Percentiles rank a stretch among this genome's conserved stretches.
These are phyloP conservation scores for Nymphalis c-album DNA, from an alignment of 2,888 invertebrate genomes.

Conservation along the genomic window DNA sequence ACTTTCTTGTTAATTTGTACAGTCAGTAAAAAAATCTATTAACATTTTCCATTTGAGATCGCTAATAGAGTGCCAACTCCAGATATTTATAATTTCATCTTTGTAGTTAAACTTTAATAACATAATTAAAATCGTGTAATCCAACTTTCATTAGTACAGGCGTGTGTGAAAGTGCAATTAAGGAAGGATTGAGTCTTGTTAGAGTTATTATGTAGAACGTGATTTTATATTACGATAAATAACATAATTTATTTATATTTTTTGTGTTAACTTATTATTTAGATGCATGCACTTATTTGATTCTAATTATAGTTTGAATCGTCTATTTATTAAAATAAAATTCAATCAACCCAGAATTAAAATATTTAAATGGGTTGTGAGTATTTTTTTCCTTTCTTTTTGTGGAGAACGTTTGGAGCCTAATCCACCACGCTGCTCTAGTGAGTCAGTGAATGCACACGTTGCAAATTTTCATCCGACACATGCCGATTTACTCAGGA, in stretches of 20 bases:
- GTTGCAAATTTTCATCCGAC: too few species aligned
- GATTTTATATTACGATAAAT: conserved; percentile 50
- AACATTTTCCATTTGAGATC: neutral
- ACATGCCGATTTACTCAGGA: too few species aligned
- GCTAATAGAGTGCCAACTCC: conserved; percentile 8
- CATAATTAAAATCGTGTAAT: conserved; percentile 54
- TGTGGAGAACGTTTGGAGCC: too few species aligned
- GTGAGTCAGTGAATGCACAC: too few species aligned
- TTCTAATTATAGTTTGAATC: too few species aligned
- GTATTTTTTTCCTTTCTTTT: too few species aligned
- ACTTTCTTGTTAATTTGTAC: neutral
- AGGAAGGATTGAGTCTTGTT: conserved; percentile 62
- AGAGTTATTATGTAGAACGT: conserved; percentile 62
- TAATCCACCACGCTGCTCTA: too few species aligned
- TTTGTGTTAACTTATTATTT: neutral
- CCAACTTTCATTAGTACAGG: conserved; percentile 51
- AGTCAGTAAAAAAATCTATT: conserved; percentile 1
- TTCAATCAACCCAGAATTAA: too few species aligned
- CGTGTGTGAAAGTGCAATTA: conserved; percentile 63
- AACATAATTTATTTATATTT: neutral
- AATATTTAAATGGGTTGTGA: too few species aligned
- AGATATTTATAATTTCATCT: conserved; percentile 11
- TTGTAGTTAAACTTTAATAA: conserved; percentile 41
- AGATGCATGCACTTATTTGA: too few species aligned
- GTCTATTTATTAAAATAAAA: too few species aligned